A percentile compares a stretch with the other conserved stretches of the same genome.
These are phyloP conservation scores for Ascaphus truei DNA, from an alignment of 2,113 vertebrate species.

Conservation along the genomic window DNA sequence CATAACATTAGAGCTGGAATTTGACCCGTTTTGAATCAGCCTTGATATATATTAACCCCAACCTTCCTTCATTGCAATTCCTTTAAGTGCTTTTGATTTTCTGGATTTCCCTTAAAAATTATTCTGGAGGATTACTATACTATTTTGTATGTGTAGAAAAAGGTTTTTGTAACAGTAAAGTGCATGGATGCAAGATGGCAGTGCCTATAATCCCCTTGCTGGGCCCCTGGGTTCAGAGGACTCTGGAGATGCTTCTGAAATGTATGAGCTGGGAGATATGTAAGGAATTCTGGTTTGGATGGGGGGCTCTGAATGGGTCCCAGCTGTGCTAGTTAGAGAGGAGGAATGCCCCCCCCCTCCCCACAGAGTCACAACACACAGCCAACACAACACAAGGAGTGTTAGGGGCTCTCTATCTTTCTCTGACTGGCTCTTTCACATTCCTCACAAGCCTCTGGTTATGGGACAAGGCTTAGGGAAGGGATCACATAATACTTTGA, in stretches of 20 bases:
- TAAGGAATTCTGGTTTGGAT: slow-evolving; percentile 31
- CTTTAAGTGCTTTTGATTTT: too few species aligned
- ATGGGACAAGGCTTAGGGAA: slow-evolving; percentile 1
- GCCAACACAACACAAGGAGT: slow-evolving; percentile 13
- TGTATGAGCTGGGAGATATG: slow-evolving; percentile 34
- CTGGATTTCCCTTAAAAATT: too few species aligned
- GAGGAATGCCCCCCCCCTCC: slow-evolving; percentile 14
- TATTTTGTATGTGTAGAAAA: neutral
- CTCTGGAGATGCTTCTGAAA: slow-evolving; percentile 27
- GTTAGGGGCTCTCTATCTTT: slow-evolving; percentile 22
- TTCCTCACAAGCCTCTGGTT: slow-evolving; percentile 20
- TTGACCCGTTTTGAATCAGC: too few species aligned
- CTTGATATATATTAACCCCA: too few species aligned
- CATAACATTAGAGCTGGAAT: too few species aligned
- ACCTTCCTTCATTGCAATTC: too few species aligned
- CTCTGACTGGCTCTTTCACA: slow-evolving; percentile 16
- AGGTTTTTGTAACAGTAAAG: neutral
- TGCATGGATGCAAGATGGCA: neutral
- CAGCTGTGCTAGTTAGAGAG: slow-evolving; percentile 27
- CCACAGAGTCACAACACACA: slow-evolving; percentile 25
- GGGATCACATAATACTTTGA: slow-evolving; percentile 16
- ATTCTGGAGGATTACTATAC: too few species aligned
- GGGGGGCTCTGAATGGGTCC: slow-evolving; percentile 34
- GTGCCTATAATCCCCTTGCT: neutral
- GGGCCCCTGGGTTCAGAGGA: slow-evolving; percentile 29